Evolutionary conservation across 2,113 vertebrate genomes (phyloP).

Genomic region (Barnardius zonarius): DNA sequence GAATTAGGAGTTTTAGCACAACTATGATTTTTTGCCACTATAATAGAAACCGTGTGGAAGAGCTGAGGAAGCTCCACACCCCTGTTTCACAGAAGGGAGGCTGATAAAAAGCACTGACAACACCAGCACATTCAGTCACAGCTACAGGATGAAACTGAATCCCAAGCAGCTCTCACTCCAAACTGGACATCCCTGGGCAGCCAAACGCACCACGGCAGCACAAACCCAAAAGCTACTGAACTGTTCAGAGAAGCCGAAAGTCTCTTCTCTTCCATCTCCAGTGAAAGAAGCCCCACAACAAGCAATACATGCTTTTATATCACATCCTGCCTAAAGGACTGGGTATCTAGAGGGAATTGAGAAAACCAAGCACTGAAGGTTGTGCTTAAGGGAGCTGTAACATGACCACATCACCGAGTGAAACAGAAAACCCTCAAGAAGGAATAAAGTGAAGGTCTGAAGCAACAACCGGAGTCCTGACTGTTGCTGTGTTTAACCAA

Average conservation of each 20-base stretch:
- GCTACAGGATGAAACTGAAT: background rate
- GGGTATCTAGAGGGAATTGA: background rate
- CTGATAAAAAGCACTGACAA: background rate
- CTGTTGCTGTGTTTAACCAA: background rate
- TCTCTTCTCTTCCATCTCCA: background rate
- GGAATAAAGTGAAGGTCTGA: background rate
- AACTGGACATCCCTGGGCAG: background rate
- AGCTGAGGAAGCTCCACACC: background rate
- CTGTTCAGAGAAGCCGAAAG: background rate
- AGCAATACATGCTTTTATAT: background rate
- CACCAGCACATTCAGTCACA: rapidly evolving
- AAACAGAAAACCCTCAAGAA: background rate
- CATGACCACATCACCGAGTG: rapidly evolving
- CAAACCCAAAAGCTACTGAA: background rate
- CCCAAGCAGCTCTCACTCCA: background rate
- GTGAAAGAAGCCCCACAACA: background rate
- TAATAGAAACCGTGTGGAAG: background rate
- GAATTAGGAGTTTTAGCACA: background rate
- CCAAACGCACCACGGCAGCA: background rate
- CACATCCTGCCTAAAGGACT: background rate
- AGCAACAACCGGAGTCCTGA: background rate
- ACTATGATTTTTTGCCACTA: background rate
- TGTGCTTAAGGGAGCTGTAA: background rate
- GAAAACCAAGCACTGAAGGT: background rate
- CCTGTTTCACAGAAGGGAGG: background rate